Evolutionary conservation across 2,113 vertebrate genomes (phyloP), one percentile per base, ranked within the genome.

Genomic region (Albula goreensis): DNA sequence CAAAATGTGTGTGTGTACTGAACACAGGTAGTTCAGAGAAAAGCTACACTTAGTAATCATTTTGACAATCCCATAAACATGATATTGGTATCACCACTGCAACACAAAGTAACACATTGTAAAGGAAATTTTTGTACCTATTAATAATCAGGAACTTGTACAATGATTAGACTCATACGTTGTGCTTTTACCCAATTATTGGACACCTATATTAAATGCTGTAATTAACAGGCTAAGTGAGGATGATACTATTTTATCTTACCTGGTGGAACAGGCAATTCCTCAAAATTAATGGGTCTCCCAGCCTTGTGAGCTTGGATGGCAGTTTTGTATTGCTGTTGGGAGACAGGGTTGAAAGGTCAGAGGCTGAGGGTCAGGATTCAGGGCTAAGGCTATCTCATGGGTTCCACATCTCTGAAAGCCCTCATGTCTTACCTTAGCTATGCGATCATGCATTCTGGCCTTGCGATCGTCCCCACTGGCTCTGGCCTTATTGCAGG

Each of bases 271-370:
- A 96, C 94, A 8, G 98, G 98, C 31, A 99, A 93, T 90, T 98
- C 97, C 0, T 96, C 95, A 89, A 97, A 97, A 93, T 97, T 94
- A 48, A 98, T 96, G 7, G 94, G 90, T 91, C 94, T 96, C 53
- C 98, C 98, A 50, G 96, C 96, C 94, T 95, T 98, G 90, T 98
- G 96, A 31, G 97, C 87, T 87, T 96, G 95, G 87, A 99, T 97
- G 89, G 97, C 97, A 86, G 96, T 96, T 87, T 99, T 97, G 92
- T 99, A 99, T 98, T 99, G 98, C 98, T 99, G 94, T 17, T 93
- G 1, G 60, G 50, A 49, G 83, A 25, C 31, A 66, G 41, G 25
- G 70, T 66, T 50, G 41, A 86, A 22, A 81, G 56, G 63, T 52
- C n/a, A 80, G 25, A 49, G 17, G 1, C 41, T 25, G 52, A 57